These are phyloP conservation scores for Naso thynnoides DNA, from an alignment of 2,797 vertebrate genomes.

Conservation along the genomic window DNA sequence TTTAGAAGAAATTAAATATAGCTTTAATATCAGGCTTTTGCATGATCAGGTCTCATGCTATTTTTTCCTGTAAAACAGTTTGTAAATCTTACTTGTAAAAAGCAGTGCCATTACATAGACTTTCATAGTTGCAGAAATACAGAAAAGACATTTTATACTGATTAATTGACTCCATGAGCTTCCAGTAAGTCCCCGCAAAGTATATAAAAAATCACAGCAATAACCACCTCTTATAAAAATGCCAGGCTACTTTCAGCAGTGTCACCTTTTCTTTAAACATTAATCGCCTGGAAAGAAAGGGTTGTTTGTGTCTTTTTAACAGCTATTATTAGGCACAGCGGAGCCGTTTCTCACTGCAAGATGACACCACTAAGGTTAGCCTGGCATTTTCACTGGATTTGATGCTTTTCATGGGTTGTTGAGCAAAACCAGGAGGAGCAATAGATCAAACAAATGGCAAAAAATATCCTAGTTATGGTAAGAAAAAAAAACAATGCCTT, in stretches of 20 bases:
- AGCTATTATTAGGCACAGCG: constrained; percentile 52
- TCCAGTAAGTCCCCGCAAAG: not conserved
- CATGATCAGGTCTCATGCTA: not conserved
- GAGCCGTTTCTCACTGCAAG: constrained; percentile 37
- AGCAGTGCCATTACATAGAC: not conserved
- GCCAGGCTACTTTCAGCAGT: constrained; percentile 8
- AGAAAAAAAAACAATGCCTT: constrained; percentile 1
- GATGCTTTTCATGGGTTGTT: constrained; percentile 30
- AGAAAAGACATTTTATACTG: not conserved
- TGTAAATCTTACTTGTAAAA: not conserved
- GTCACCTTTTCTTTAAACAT: constrained; percentile 27
- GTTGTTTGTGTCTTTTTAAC: constrained; percentile 46
- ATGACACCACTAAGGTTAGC: constrained; percentile 40
- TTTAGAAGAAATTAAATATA: not conserved
- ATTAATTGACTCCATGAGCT: constrained; percentile 23
- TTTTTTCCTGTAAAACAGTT: not conserved
- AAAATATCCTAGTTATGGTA: constrained; percentile 26
- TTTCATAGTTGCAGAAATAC: not conserved
- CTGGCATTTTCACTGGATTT: constrained; percentile 41
- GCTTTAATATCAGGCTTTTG: not conserved
- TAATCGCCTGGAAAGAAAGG: constrained; percentile 17
- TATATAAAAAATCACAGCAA: constrained; percentile 29
- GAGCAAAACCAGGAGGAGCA: constrained; percentile 41
- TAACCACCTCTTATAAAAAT: constrained; percentile 24
- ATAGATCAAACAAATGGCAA: constrained; percentile 43